Conservation (phyloP, 2,797 vertebrate genomes). For the Antrozous pallidus region DNA sequence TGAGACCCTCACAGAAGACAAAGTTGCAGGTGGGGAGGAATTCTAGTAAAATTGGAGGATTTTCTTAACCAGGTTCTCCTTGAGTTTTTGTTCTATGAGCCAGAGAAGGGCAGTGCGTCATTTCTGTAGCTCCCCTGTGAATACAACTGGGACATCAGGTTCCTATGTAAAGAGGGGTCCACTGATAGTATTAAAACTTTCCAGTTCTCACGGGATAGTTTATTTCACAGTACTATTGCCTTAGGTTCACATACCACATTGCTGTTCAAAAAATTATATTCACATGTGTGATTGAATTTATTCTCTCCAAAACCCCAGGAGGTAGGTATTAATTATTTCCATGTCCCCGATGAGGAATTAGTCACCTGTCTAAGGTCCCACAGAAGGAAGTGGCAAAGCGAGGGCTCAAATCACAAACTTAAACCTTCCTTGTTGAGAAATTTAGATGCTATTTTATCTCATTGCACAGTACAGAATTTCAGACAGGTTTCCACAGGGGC, state of each 20-base stretch:
- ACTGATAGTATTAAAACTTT: not conserved
- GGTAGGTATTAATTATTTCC: not conserved
- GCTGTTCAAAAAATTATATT: not conserved
- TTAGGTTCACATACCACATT: not conserved
- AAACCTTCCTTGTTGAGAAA: not conserved
- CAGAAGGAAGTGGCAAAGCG: not conserved
- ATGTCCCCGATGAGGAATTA: not conserved
- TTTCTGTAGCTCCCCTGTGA: not conserved
- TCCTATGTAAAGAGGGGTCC: not conserved
- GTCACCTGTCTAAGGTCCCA: not conserved
- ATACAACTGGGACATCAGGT: not conserved
- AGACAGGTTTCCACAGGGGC: not conserved
- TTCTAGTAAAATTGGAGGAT: not conserved
- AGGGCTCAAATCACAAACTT: constrained; percentile 28
- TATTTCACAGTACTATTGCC: not conserved
- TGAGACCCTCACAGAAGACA: not conserved
- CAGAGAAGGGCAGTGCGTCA: not conserved
- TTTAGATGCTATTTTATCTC: not conserved
- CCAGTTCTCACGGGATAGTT: not conserved
- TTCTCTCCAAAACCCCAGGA: not conserved
- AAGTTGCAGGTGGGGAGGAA: not conserved
- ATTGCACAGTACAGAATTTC: not conserved
- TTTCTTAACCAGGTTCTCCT: not conserved
- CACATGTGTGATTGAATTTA: not conserved
- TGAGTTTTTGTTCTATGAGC: not conserved